Evolutionary conservation across 2,113 vertebrate genomes (phyloP).

Genomic region (Vombatus ursinus): DNA sequence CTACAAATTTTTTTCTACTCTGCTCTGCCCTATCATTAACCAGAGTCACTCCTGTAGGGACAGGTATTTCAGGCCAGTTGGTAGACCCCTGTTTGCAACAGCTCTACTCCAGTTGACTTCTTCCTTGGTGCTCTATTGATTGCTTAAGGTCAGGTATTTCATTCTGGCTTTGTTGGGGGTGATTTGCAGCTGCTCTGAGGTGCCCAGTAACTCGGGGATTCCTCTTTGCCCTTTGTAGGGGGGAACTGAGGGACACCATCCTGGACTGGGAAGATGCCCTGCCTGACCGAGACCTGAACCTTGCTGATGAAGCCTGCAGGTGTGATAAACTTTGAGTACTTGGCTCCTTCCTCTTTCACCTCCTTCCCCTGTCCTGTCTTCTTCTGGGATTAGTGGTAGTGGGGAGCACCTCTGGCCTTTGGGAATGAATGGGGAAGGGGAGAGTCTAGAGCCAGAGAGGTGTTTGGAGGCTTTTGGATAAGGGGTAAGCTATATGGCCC

Average conservation of each 20-base stretch:
- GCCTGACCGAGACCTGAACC: slow-evolving; percentile 91
- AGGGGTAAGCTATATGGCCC: not conserved
- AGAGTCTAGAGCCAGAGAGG: not conserved
- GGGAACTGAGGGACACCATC: slow-evolving; percentile 94
- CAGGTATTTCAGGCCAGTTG: not conserved
- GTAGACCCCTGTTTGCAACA: not conserved
- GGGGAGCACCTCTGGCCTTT: not conserved
- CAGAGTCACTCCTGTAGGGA: not conserved
- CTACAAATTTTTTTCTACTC: not conserved
- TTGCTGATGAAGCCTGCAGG: slow-evolving; percentile 95
- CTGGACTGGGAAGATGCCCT: slow-evolving; percentile 98
- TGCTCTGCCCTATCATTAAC: not conserved
- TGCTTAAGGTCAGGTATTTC: not conserved
- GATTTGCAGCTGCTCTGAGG: not conserved
- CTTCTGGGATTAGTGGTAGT: rapidly evolving
- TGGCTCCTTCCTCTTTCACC: not conserved
- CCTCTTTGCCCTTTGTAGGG: slow-evolving; percentile 80
- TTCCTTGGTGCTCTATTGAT: not conserved
- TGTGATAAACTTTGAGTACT: slow-evolving; percentile 68
- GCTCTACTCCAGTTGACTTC: not conserved
- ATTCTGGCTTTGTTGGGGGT: not conserved
- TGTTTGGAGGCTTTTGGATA: not conserved
- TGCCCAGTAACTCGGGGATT: not conserved
- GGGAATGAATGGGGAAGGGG: not conserved
- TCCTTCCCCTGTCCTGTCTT: not conserved